Evolutionary conservation across 92 coral and sea anemone species (phyloP).

Genomic region (Plumapathes pennacea): DNA sequence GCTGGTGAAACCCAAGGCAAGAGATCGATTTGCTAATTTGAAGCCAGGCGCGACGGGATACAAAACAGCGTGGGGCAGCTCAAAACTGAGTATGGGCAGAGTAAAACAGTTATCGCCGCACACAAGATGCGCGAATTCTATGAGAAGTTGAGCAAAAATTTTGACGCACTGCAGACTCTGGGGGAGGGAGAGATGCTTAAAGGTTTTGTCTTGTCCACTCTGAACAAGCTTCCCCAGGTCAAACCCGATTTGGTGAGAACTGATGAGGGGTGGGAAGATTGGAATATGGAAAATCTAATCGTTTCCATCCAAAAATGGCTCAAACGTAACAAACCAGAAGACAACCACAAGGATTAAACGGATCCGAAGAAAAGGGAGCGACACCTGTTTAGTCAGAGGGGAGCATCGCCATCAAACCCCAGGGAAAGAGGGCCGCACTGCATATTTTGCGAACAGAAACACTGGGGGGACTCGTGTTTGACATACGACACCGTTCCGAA

Average conservation of each 20-base stretch:
- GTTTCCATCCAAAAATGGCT: conserved; percentile 37
- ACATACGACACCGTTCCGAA: not conserved
- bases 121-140: conserved; percentile 54
- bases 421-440: too few species aligned
- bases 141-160: conserved; percentile 37
- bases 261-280: conserved; percentile 57
- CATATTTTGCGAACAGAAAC: conserved; percentile 4
- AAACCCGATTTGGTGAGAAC: conserved; percentile 59
- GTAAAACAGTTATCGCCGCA: conserved; percentile 26
- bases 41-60: conserved; percentile 37
- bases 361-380: conserved; percentile 4
- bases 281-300: conserved; percentile 45
- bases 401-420: not conserved
- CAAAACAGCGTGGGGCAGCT: conserved; percentile 53
- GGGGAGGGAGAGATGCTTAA: conserved; percentile 39
- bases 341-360: not conserved
- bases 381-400: conserved; percentile 19
- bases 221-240: conserved; percentile 46
- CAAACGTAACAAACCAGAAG: conserved; percentile 17
- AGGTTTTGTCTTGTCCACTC: conserved; percentile 40
- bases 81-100: conserved; percentile 51
- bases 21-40: conserved; percentile 29
- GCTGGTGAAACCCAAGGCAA: conserved; percentile 25
- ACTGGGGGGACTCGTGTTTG: conserved; percentile 2
- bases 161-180: conserved; percentile 52